These are phyloP conservation scores for Candidula unifasciata DNA, from an alignment of 2,888 invertebrate genomes.

Conservation along the genomic window DNA sequence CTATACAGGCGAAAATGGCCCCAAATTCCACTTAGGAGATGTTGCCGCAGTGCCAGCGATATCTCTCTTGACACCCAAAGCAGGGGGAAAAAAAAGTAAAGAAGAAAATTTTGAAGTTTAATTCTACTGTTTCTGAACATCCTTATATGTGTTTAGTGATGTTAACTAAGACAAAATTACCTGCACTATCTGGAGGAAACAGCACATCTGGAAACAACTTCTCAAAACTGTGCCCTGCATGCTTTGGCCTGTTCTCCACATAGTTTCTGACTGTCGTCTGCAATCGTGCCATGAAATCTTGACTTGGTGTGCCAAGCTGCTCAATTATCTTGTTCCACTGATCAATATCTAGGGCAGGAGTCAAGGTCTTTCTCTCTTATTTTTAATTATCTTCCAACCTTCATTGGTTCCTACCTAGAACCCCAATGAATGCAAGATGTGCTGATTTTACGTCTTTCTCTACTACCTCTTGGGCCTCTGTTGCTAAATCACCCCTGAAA, in stretches of 20 bases:
- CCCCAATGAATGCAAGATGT: too few species aligned
- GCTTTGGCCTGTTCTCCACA: constrained; percentile 98
- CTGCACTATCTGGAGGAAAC: constrained; percentile 95
- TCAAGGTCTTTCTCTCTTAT: constrained; percentile 9
- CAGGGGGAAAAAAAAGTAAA: too few species aligned
- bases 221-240: constrained; percentile 96
- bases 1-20: too few species aligned
- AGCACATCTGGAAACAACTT: constrained; percentile 97
- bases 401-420: too few species aligned
- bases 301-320: constrained; percentile 95
- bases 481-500: too few species aligned
- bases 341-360: constrained; percentile 86
- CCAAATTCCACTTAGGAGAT: too few species aligned
- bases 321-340: constrained; percentile 99
- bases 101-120: not conserved
- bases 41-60: too few species aligned
- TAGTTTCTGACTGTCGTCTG: constrained; percentile 98
- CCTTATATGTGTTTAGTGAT: not conserved
- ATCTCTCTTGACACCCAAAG: too few species aligned
- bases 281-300: constrained; percentile 96
- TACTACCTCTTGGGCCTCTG: too few species aligned
- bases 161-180: not conserved
- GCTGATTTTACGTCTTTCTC: too few species aligned
- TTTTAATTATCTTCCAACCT: too few species aligned
- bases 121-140: not conserved